Evolutionary conservation across 2,113 vertebrate species (phyloP).

Genomic region (Rhagologus leucostigma): DNA sequence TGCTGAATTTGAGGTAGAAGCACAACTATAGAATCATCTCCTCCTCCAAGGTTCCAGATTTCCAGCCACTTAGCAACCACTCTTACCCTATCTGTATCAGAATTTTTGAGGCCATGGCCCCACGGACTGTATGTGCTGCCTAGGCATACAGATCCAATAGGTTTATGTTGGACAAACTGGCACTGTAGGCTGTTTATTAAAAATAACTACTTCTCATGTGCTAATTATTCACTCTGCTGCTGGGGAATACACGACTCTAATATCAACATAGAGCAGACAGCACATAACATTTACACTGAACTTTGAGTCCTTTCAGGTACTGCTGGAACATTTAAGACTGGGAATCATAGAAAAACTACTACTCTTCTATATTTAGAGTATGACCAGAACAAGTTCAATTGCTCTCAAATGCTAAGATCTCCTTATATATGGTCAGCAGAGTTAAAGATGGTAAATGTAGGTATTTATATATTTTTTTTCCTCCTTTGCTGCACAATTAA

Average conservation of each 20-base stretch:
- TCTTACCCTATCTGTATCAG: not conserved
- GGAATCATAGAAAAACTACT: not conserved
- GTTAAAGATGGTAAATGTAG: not conserved
- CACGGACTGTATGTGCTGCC: not conserved
- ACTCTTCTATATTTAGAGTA: not conserved
- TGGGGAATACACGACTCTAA: not conserved
- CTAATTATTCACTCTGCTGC: constrained; percentile 4
- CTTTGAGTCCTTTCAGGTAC: not conserved
- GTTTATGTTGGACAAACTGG: not conserved
- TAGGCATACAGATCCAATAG: not conserved
- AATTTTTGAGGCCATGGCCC: not conserved
- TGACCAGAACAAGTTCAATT: not conserved
- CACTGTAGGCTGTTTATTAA: not conserved
- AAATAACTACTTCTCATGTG: not conserved
- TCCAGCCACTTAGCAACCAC: not conserved
- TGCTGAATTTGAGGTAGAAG: not conserved
- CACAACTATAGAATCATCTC: not conserved
- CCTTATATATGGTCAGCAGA: not conserved
- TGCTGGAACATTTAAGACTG: not conserved
- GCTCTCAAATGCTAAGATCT: not conserved
- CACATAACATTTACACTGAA: not conserved
- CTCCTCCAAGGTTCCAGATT: not conserved
- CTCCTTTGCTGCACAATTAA: not conserved
- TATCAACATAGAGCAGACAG: not conserved
- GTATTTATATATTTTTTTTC: not conserved